These are phyloP conservation scores for Danio kyathit DNA, from an alignment of 2,797 vertebrate genomes.

Conservation along the genomic window DNA sequence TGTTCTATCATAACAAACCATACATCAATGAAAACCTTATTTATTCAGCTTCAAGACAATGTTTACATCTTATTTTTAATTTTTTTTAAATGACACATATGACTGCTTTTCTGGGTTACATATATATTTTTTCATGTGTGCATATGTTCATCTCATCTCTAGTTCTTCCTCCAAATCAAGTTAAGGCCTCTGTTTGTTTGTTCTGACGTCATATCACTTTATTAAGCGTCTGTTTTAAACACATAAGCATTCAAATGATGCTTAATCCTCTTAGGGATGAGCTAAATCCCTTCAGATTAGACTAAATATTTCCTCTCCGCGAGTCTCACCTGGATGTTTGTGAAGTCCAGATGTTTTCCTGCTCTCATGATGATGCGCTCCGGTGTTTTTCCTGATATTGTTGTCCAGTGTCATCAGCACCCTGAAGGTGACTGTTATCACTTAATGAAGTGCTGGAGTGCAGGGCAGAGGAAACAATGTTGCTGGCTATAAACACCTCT, in stretches of 20 bases:
- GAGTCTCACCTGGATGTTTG: slow-evolving; percentile 53
- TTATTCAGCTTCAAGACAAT: no score
- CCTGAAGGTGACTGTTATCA: slow-evolving; percentile 95
- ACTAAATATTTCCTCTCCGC: slow-evolving; percentile 55
- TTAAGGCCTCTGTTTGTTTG: slow-evolving; percentile 63
- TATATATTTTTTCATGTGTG: slow-evolving; percentile 10
- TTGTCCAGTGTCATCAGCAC: slow-evolving; percentile 86
- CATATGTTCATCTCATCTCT: slow-evolving; percentile 51
- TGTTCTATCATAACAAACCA: no score
- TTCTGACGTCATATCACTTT: slow-evolving; percentile 69
- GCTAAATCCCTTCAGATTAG: slow-evolving; percentile 72
- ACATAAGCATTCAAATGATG: slow-evolving; percentile 71
- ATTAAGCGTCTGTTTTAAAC: slow-evolving; percentile 70
- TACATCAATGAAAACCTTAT: no score
- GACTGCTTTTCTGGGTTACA: no score
- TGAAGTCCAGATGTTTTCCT: slow-evolving; percentile 34
- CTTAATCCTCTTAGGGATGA: slow-evolving; percentile 73
- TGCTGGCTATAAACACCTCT: slow-evolving; percentile 80
- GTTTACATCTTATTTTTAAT: no score
- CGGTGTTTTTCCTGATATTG: slow-evolving; percentile 88
- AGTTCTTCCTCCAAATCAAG: slow-evolving; percentile 44
- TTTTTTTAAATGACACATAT: no score
- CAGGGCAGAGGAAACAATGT: slow-evolving; percentile 91
- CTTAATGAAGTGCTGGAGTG: slow-evolving; percentile 93
- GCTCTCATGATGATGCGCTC: slow-evolving; percentile 84